Conservation (phyloP, 1,140 invertebrate genomes). For the Centruroides sculpturatus region DNA sequence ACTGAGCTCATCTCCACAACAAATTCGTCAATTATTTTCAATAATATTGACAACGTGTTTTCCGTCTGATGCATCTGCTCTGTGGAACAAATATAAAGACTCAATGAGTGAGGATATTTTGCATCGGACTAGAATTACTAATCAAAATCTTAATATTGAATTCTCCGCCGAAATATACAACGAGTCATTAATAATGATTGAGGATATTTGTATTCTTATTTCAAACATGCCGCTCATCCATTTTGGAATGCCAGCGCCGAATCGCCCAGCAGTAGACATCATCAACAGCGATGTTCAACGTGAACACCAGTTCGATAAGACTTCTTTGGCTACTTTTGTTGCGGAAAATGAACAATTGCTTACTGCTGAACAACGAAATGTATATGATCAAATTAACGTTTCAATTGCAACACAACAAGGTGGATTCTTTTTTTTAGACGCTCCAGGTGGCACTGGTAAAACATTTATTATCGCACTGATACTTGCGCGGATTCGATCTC, state of each 20-base stretch:
- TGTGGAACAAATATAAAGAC: slow-evolving; percentile 15
- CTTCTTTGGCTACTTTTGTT: background rate
- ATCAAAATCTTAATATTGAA: slow-evolving; percentile 7
- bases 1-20: slow-evolving; percentile 19
- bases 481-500: slow-evolving; percentile 23
- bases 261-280: background rate
- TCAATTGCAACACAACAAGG: slow-evolving; percentile 21
- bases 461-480: slow-evolving; percentile 31
- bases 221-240: slow-evolving; percentile 1
- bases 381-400: slow-evolving; percentile 8
- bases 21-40: slow-evolving; percentile 31
- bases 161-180: slow-evolving; percentile 12
- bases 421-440: slow-evolving; percentile 6
- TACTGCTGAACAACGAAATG: background rate
- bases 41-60: slow-evolving; percentile 5
- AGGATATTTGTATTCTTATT: slow-evolving; percentile 7
- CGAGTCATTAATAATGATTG: slow-evolving; percentile 9
- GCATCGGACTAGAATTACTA: background rate
- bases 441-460: slow-evolving; percentile 26
- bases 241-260: slow-evolving; percentile 5
- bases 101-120: slow-evolving; percentile 11
- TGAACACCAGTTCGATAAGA: too few species aligned
- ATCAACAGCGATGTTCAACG: too few species aligned
- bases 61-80: background rate
- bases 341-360: background rate